phyloP scores from a whole-genome alignment of 2,888 invertebrate genomes.

The Stenoptilia bipunctidactyla region DNA sequence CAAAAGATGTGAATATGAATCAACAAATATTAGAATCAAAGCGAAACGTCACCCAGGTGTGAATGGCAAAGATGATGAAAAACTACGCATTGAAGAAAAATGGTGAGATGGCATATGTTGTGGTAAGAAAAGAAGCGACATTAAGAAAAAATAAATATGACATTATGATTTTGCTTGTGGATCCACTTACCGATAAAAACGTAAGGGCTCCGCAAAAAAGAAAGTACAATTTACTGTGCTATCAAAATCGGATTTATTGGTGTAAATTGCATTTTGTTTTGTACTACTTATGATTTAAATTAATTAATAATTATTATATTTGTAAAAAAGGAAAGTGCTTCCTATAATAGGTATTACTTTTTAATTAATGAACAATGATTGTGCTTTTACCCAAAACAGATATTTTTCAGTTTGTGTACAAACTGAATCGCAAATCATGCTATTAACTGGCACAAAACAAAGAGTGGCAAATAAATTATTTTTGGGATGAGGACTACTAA shows the following conservation, averaged over 20 bases:
- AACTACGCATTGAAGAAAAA: conserved; percentile 38
- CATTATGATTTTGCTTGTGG: conserved; percentile 41
- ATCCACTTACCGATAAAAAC: conserved; percentile 68
- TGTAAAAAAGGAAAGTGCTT: conserved; percentile 16
- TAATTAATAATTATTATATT: neutral
- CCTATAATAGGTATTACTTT: neutral
- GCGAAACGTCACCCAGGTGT: conserved; percentile 67
- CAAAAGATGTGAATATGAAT: neutral
- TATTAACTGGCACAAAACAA: conserved; percentile 42
- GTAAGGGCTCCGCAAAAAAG: conserved; percentile 72
- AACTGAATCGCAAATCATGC: conserved; percentile 42
- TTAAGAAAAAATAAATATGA: conserved; percentile 36
- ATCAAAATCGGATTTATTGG: conserved; percentile 11
- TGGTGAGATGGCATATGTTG: conserved; percentile 18
- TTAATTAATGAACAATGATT: neutral
- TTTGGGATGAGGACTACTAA: conserved; percentile 27
- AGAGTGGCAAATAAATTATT: conserved; percentile 55
- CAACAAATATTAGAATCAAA: conserved; percentile 40
- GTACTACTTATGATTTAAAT: too few relatives aligned
- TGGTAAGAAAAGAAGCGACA: conserved; percentile 42
- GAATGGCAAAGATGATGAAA: conserved; percentile 31
- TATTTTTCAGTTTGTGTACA: conserved; percentile 10
- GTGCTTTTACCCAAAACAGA: conserved; percentile 7
- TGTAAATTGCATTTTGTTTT: too few relatives aligned
- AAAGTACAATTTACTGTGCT: conserved; percentile 70